These are phyloP conservation scores for Caenorhabditis imperialis DNA, from an alignment of 2,888 invertebrate species.

Conservation along the genomic window DNA sequence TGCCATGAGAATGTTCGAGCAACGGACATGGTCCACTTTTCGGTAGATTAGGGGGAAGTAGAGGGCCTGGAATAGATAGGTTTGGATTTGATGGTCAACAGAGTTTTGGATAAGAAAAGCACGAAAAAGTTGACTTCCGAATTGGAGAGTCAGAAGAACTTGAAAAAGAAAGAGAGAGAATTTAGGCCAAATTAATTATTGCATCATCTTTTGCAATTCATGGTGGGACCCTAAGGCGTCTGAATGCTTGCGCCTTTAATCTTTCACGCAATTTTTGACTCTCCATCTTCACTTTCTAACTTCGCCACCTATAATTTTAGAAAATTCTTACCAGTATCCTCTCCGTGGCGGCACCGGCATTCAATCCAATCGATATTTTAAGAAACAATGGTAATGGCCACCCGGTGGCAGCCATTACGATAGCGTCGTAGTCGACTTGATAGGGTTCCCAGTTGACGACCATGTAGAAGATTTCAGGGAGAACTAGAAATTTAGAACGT, in stretches of 20 bases:
- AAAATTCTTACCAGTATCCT: slow-evolving; percentile 33
- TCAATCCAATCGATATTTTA: slow-evolving; percentile 17
- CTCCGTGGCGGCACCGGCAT: slow-evolving; percentile 28
- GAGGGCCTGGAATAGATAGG: slow-evolving; percentile 36
- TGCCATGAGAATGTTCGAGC: slow-evolving; percentile 23
- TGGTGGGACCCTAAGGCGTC: too few relatives aligned
- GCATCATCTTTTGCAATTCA: too few relatives aligned
- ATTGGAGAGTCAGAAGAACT: too few relatives aligned
- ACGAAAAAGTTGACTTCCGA: too few relatives aligned
- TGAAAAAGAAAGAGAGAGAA: too few relatives aligned
- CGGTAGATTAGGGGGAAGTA: slow-evolving; percentile 35
- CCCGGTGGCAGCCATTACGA: slow-evolving; percentile 10
- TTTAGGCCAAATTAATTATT: too few relatives aligned
- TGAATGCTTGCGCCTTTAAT: too few relatives aligned
- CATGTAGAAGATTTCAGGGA: slow-evolving; percentile 35
- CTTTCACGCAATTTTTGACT: too few relatives aligned
- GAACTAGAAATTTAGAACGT: background rate
- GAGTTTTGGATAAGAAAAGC: too few relatives aligned
- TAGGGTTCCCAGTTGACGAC: slow-evolving; percentile 12
- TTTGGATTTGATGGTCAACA: too few relatives aligned
- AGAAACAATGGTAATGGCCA: slow-evolving; percentile 36
- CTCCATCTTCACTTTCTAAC: too few relatives aligned
- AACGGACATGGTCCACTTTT: slow-evolving; percentile 31
- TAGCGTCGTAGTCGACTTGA: slow-evolving; percentile 9
- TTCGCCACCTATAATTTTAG: too few relatives aligned